Percentiles rank a stretch among this genome's conserved stretches.
Conservation (phyloP, 2,888 invertebrate species). For the Sabatieria punctata region DNA sequence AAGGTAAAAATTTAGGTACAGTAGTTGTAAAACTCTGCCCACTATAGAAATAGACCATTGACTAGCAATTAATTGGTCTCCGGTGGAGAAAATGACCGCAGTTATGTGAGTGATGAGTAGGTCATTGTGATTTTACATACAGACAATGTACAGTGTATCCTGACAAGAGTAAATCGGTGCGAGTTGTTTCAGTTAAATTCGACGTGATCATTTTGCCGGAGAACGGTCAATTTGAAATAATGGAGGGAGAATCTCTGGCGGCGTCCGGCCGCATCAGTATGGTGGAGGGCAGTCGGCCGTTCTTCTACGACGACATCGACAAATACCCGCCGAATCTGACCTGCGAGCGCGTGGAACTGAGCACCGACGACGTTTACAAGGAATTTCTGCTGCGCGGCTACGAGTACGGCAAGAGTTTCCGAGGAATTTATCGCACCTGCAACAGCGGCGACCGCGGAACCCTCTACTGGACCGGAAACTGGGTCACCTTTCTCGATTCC, state of each 20-base stretch:
- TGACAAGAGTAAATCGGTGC: too few species aligned
- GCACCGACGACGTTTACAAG: constrained; percentile 6
- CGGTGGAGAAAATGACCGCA: too few species aligned
- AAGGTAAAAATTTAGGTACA: too few species aligned
- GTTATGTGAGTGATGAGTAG: too few species aligned
- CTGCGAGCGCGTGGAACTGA: constrained; percentile 2
- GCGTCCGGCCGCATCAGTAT: constrained; percentile 27
- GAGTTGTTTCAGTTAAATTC: constrained; percentile 25
- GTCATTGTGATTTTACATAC: too few species aligned
- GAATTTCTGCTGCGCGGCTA: constrained; percentile 4
- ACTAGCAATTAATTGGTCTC: too few species aligned
- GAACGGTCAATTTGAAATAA: constrained; percentile 27
- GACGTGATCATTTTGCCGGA: constrained; percentile 27
- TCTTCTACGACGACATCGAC: constrained; percentile 24
- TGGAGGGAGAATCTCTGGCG: constrained; percentile 25
- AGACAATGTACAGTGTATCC: too few species aligned
- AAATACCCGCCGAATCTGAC: neutral
- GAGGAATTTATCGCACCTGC: constrained; percentile 18
- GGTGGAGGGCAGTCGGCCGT: constrained; percentile 24
- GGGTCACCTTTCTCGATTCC: constrained; percentile 82
- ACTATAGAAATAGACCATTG: too few species aligned
- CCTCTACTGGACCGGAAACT: constrained; percentile 65
- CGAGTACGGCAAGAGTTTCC: constrained; percentile 4
- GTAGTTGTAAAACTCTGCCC: too few species aligned
- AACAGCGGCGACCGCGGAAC: constrained; percentile 26